These are phyloP conservation scores for Cyanocitta stelleri DNA, from an alignment of 2,113 vertebrate genomes.

Conservation along the genomic window DNA sequence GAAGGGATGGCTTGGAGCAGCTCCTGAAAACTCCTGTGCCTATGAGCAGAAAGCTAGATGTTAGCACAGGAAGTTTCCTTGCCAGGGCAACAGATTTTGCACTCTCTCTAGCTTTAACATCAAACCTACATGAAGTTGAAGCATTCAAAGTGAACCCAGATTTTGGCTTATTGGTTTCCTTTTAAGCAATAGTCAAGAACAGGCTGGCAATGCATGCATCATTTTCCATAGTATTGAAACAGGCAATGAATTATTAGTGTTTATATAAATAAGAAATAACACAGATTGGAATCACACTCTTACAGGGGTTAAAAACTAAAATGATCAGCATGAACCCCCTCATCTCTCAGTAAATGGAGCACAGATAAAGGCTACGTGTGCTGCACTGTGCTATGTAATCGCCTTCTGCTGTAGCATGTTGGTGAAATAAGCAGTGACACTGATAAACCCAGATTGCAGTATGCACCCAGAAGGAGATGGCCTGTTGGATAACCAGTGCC, in stretches of 20 bases:
- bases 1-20: neutral
- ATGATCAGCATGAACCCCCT: neutral
- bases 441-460: neutral
- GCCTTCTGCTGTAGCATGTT: neutral
- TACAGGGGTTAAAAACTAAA: neutral
- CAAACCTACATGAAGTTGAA: neutral
- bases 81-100: neutral
- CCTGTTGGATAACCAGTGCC: neutral
- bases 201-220: neutral
- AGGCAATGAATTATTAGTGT: neutral
- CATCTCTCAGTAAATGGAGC: neutral
- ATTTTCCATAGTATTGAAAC: neutral
- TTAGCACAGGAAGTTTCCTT: neutral
- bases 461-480: neutral
- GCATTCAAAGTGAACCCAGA: neutral
- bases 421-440: neutral
- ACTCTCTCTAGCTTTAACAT: neutral
- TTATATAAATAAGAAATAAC: neutral
- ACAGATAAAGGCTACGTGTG: neutral
- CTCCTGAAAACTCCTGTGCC: neutral
- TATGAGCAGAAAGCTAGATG: neutral
- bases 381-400: rapidly evolving
- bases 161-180: neutral
- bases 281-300: neutral
- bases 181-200: neutral